phyloP scores from a whole-genome alignment of 2,888 invertebrate genomes.

The Plemyria rubiginata region DNA sequence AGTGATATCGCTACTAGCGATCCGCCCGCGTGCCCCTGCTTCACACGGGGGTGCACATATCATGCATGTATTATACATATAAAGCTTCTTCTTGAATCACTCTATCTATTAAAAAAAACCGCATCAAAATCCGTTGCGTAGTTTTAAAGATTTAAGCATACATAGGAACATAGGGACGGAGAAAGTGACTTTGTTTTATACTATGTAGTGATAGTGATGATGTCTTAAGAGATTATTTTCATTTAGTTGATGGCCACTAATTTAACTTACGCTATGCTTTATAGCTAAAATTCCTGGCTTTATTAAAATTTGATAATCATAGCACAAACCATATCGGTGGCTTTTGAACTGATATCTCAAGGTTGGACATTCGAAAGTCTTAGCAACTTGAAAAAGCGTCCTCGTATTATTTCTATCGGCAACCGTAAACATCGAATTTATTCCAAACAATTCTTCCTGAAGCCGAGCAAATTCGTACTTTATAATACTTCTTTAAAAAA shows the following conservation, averaged over 20 bases:
- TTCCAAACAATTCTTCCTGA: not conserved
- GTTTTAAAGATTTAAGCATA: too few relatives aligned
- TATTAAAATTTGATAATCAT: not conserved
- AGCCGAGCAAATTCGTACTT: not conserved
- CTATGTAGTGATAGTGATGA: too few relatives aligned
- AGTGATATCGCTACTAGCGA: too few relatives aligned
- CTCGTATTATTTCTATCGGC: not conserved
- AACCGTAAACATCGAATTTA: not conserved
- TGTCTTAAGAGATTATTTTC: too few relatives aligned
- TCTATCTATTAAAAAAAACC: too few relatives aligned
- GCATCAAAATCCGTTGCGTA: too few relatives aligned
- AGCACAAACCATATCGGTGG: not conserved
- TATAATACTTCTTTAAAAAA: constrained; percentile 1
- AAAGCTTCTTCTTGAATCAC: too few relatives aligned
- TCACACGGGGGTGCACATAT: too few relatives aligned
- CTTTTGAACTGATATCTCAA: not conserved
- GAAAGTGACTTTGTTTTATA: too few relatives aligned
- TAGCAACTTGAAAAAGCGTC: not conserved
- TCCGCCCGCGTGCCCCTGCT: too few relatives aligned
- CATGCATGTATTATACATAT: too few relatives aligned
- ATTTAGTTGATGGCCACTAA: not conserved
- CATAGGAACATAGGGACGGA: too few relatives aligned
- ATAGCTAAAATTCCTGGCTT: constrained; percentile 2
- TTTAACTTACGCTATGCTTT: not conserved
- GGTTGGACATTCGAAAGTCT: constrained; percentile 1